phyloP scores from a whole-genome alignment of 1,140 invertebrate species.

The Melitaea cinxia region DNA sequence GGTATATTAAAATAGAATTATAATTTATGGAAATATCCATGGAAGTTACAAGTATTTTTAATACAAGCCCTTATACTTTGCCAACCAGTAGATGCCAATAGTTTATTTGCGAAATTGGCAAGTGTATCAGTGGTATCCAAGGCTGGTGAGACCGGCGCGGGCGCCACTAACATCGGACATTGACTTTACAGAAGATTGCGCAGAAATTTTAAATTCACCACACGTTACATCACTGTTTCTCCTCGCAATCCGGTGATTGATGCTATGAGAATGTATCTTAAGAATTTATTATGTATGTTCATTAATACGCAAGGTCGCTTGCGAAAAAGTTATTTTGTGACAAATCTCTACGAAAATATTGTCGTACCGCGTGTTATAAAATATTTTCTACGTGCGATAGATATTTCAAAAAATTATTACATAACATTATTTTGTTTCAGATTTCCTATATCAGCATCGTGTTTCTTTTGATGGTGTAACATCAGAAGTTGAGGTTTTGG shows the following conservation, averaged over 20 bases:
- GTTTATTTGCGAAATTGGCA: constrained; percentile 80
- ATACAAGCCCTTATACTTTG: constrained; percentile 60
- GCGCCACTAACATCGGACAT: constrained; percentile 61
- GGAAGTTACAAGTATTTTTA: constrained; percentile 3
- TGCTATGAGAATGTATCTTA: constrained; percentile 1
- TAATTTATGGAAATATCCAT: constrained; percentile 4
- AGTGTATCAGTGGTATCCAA: constrained; percentile 53
- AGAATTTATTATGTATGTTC: constrained; percentile 10
- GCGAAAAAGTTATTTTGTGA: constrained; percentile 30
- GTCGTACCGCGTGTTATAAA: neutral
- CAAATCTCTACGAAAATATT: constrained; percentile 16
- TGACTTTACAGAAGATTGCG: constrained; percentile 56
- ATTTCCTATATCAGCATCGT: constrained; percentile 89
- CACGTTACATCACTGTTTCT: constrained; percentile 36
- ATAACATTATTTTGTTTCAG: constrained; percentile 81
- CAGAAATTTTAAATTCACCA: constrained; percentile 38
- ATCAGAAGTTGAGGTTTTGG: constrained; percentile 90
- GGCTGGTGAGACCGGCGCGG: constrained; percentile 64
- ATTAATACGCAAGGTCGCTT: constrained; percentile 29
- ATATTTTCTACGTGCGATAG: no score
- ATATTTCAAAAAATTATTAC: neutral
- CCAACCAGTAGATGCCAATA: constrained; percentile 70
- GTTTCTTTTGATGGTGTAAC: constrained; percentile 88
- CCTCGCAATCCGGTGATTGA: constrained; percentile 39
- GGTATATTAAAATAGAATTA: neutral